These are phyloP conservation scores for Orestias chungarensis DNA, from an alignment of 2,797 vertebrate genomes.

Conservation along the genomic window DNA sequence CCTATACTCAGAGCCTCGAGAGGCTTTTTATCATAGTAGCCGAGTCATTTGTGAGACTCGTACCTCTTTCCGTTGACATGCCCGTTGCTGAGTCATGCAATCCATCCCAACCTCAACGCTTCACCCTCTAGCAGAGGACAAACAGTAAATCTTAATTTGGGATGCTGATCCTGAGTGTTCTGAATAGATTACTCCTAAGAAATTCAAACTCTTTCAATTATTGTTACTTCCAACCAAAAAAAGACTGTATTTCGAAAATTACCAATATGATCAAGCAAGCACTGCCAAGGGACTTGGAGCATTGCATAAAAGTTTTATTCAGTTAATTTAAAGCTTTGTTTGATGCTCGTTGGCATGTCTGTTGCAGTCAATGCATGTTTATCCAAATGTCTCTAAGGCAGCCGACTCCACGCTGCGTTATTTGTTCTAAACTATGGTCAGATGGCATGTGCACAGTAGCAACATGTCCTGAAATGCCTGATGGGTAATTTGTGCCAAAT, in stretches of 20 bases:
- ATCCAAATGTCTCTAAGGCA: conserved; percentile 25
- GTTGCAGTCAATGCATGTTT: conserved; percentile 38
- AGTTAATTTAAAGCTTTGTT: too few species aligned
- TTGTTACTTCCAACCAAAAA: neutral
- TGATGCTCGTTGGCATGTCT: too few species aligned
- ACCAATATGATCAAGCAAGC: conserved; percentile 29
- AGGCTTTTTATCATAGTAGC: conserved; percentile 33
- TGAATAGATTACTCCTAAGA: conserved; percentile 5
- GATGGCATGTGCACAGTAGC: conserved; percentile 49
- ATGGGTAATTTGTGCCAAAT: conserved; percentile 26
- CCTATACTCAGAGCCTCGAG: conserved; percentile 44
- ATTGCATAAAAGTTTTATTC: conserved; percentile 37
- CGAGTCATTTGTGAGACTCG: conserved; percentile 40
- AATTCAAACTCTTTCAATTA: conserved; percentile 12
- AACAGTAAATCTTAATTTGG: conserved; percentile 22
- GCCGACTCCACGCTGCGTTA: conserved; percentile 37
- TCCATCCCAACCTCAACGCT: conserved; percentile 54
- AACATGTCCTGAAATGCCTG: conserved; percentile 33
- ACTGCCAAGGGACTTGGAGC: conserved; percentile 32
- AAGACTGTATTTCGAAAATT: conserved; percentile 22
- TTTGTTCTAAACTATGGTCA: conserved; percentile 48
- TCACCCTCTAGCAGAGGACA: conserved; percentile 44
- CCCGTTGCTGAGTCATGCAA: conserved; percentile 57
- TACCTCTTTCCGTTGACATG: conserved; percentile 52
- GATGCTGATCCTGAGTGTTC: conserved; percentile 1